phyloP scores from a whole-genome alignment of 2,113 vertebrate species.

The Hyaena hyaena region DNA sequence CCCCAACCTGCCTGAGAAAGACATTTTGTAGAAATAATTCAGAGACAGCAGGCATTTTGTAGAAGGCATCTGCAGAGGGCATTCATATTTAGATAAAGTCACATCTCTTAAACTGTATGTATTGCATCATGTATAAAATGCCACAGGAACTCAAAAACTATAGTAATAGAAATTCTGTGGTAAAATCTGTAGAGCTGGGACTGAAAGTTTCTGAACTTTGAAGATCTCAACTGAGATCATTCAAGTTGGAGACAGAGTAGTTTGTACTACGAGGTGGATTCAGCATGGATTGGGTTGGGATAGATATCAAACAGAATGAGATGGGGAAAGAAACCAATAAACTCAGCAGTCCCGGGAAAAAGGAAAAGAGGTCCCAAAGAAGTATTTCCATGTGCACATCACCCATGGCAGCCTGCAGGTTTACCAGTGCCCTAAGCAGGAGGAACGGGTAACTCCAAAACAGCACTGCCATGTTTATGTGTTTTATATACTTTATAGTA shows the following conservation, averaged over 20 bases:
- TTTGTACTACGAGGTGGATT: not conserved
- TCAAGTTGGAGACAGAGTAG: not conserved
- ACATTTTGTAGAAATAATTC: not conserved
- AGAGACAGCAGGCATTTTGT: not conserved
- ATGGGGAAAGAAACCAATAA: not conserved
- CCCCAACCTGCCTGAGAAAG: not conserved
- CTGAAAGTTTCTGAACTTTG: not conserved
- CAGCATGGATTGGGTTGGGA: not conserved
- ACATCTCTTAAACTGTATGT: not conserved
- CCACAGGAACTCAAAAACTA: not conserved
- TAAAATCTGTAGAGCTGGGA: not conserved
- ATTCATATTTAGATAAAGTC: slow-evolving; percentile 26
- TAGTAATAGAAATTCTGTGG: not conserved
- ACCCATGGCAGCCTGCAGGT: accelerated
- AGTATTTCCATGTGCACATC: not conserved
- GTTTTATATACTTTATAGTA: not conserved
- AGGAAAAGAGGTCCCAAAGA: too few species aligned
- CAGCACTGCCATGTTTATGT: not conserved
- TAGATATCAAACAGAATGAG: not conserved
- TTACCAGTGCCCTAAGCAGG: not conserved
- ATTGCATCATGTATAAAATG: not conserved
- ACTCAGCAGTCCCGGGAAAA: not conserved
- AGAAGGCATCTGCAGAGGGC: not conserved
- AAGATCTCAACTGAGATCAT: not conserved
- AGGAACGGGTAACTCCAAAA: not conserved